Base-by-base conservation (phyloP, 23 tunicate genomes). In the Oikopleura dioica region DNA sequence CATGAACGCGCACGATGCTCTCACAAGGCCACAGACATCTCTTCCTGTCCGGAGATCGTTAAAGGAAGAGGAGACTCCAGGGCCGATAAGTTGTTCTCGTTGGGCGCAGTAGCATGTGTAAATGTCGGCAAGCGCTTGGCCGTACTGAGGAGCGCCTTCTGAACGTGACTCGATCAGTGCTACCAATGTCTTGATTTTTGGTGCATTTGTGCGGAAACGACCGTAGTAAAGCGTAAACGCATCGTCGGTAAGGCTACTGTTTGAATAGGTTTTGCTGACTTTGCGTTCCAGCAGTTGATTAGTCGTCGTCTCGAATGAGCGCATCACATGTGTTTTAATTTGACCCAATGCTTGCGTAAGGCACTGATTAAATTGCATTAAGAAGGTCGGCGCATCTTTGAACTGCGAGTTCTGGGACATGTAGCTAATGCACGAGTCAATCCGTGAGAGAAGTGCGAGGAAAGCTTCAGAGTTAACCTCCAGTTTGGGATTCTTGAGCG, bases 201-300 rank as follows among this genome's bases (percentile, higher is more conserved):
- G 99, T 1, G 99, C 99, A 77, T 94, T 86, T 51, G 99, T 83
- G 32, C 99, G 77, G 69, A 94, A 94, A 59, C 87, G 83, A 1
- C 99, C 99, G 59, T 94, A 94, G 51, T 86, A 94, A 50, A 94
- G 78, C 35, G 99, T 94, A 51, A 94, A 94, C 0, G 99, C 99
- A 81, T 94, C 99, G 38, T 89, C 96, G 35, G 79, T 36, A 21
- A 82, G 36, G 1, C 5, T 63, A 63, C 4, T 63, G 16, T 63
- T 4, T 2, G 26, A 2, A 63, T 63, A 63, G 16, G 72, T 21
- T 63, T 28, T 24, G n/a, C 4, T 63, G 2, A 28, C 26, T 28
- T 24, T 21, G 4, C 26, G 16, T 26, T 63, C 72, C 72, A 63
- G n/a, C 16, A 63, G 72, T 12, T 29, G 4, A 29, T 63, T 63